These are phyloP conservation scores for Poeciliopsis paucimaculata DNA, from an alignment of 2,797 vertebrate species.

Conservation along the genomic window DNA sequence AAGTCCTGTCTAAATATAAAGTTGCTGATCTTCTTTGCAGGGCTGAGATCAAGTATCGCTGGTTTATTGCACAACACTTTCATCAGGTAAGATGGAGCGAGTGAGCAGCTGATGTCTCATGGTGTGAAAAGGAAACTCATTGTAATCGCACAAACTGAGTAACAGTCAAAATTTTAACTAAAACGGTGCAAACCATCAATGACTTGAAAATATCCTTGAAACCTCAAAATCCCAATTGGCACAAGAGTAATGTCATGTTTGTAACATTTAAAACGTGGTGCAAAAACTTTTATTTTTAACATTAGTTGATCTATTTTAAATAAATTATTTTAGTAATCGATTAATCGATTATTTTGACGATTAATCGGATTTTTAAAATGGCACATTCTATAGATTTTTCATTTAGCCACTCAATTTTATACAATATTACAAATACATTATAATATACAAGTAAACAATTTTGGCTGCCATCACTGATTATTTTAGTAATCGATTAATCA, in stretches of 20 bases:
- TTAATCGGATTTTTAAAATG: no score
- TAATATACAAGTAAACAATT: no score
- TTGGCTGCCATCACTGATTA: no score
- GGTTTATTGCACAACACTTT: not conserved
- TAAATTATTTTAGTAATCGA: no score
- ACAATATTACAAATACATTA: no score
- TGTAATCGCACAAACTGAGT: no score
- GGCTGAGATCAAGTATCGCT: slow-evolving; percentile 55
- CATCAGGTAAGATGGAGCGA: not conserved
- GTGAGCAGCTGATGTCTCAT: slow-evolving; percentile 1
- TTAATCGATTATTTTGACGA: no score
- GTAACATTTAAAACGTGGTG: not conserved
- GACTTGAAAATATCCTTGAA: no score
- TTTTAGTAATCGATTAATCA: no score
- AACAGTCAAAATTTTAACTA: no score
- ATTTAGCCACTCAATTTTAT: no score
- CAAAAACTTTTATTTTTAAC: not conserved
- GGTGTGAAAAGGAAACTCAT: not conserved
- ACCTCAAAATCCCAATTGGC: not conserved
- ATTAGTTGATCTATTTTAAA: not conserved
- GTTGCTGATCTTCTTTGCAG: slow-evolving; percentile 30
- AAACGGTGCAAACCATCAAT: not conserved
- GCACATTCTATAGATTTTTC: no score
- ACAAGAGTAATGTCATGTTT: not conserved
- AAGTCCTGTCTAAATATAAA: slow-evolving; percentile 62